These are phyloP conservation scores for Cotesia vestalis DNA, from an alignment of 1,140 invertebrate genomes.

Conservation along the genomic window DNA sequence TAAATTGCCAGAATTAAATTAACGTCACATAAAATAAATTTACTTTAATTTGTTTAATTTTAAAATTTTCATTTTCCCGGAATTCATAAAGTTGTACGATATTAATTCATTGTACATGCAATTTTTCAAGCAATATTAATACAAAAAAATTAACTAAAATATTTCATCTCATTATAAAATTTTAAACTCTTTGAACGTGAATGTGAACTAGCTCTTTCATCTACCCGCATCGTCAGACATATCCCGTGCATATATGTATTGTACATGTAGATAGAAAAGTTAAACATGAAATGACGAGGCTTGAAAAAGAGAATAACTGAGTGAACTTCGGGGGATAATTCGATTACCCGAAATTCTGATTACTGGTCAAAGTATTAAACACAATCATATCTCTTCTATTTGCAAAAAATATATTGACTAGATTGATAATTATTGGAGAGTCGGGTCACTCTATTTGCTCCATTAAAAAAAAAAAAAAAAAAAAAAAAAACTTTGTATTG, in stretches of 20 bases:
- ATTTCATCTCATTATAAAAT: slow-evolving; percentile 1
- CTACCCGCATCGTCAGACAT: slow-evolving; percentile 44
- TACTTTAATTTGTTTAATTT: background rate
- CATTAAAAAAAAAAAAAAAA: too few species aligned
- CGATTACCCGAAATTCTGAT: too few species aligned
- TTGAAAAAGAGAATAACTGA: background rate
- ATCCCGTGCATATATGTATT: slow-evolving; percentile 14
- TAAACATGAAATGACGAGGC: slow-evolving; percentile 2
- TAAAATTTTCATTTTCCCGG: slow-evolving; percentile 2
- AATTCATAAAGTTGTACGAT: background rate
- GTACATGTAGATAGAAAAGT: too few species aligned
- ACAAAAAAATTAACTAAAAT: too few species aligned
- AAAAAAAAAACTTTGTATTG: too few species aligned
- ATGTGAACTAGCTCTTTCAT: slow-evolving; percentile 20
- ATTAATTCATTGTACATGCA: background rate
- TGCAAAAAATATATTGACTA: too few species aligned
- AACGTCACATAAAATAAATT: slow-evolving; percentile 9
- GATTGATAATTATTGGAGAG: too few species aligned
- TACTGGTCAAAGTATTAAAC: too few species aligned
- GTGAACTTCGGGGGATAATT: too few species aligned
- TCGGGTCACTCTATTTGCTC: too few species aligned
- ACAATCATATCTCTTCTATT: too few species aligned
- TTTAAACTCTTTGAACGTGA: background rate
- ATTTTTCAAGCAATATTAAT: background rate
- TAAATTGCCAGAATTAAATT: slow-evolving; percentile 29